Percentiles rank a stretch among this genome's conserved stretches.
Evolutionary conservation across 2,113 vertebrate species (phyloP).

Genomic region (Corythornis vintsioides): DNA sequence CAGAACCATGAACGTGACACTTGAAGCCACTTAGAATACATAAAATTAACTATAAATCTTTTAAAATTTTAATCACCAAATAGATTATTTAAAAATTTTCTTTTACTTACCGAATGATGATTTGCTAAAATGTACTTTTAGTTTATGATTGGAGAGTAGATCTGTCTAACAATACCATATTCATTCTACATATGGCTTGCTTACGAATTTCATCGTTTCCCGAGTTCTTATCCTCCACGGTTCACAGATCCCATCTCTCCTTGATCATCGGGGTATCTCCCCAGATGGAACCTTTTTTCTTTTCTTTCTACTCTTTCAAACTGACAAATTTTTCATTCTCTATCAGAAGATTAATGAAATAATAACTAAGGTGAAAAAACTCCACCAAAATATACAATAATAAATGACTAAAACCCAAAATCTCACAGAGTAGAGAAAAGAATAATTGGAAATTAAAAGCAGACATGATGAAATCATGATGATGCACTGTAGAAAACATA

Average conservation of each 20-base stretch:
- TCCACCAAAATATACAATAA: constrained; percentile 46
- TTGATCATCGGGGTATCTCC: constrained; percentile 64
- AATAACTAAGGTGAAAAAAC: constrained; percentile 47
- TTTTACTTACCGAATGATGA: neutral
- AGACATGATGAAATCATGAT: constrained; percentile 15
- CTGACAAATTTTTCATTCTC: constrained; percentile 51
- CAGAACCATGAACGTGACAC: neutral
- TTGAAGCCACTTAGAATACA: neutral
- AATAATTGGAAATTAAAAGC: neutral
- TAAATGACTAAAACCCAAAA: constrained; percentile 46
- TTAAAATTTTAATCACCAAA: neutral
- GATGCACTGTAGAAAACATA: neutral
- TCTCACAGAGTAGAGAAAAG: neutral
- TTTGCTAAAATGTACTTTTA: constrained; percentile 1
- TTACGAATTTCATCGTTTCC: constrained; percentile 58
- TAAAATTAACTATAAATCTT: neutral
- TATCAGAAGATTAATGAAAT: constrained; percentile 71
- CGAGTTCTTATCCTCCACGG: constrained; percentile 64
- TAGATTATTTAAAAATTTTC: neutral
- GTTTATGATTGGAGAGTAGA: constrained; percentile 15
- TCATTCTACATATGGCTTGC: constrained; percentile 24
- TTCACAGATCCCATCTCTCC: constrained; percentile 72
- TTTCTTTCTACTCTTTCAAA: constrained; percentile 10
- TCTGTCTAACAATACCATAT: neutral
- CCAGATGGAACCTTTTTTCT: constrained; percentile 56